Evolutionary conservation across 2,113 vertebrate species (phyloP).

Genomic region (Brachionichthys hirsutus): DNA sequence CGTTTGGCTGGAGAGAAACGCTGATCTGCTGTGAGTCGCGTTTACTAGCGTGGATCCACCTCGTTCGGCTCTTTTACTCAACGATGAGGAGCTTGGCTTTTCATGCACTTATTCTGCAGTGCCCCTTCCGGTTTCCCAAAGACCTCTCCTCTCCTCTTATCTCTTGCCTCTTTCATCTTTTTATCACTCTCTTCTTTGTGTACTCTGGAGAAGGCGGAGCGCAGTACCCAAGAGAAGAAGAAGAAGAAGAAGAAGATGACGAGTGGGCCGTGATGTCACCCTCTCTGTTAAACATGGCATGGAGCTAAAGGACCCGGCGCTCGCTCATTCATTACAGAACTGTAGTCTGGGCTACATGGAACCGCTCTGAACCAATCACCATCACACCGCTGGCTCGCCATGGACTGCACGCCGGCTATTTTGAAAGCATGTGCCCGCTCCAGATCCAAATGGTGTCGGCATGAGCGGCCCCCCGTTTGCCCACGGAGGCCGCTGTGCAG

Average conservation of each 20-base stretch:
- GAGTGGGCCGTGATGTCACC: constrained; percentile 31
- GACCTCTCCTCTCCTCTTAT: constrained; percentile 20
- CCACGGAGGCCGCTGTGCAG: constrained; percentile 22
- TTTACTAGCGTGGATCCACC: constrained; percentile 6
- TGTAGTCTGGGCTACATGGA: constrained; percentile 26
- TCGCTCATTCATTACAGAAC: constrained; percentile 1
- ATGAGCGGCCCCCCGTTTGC: constrained; percentile 4
- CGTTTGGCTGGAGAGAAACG: constrained; percentile 15
- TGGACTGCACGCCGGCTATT: constrained; percentile 67
- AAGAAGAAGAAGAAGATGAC: constrained; percentile 20
- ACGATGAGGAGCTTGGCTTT: neutral
- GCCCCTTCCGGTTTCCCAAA: constrained; percentile 7
- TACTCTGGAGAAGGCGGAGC: constrained; percentile 59
- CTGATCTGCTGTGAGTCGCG: constrained; percentile 31
- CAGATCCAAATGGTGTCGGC: constrained; percentile 46
- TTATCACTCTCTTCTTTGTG: constrained; percentile 56
- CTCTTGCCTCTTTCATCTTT: constrained; percentile 29
- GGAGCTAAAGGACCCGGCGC: neutral
- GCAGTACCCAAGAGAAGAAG: constrained; percentile 25
- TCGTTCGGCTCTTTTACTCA: neutral
- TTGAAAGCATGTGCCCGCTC: constrained; percentile 60
- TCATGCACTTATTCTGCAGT: neutral
- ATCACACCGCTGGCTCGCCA: constrained; percentile 15
- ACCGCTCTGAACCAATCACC: constrained; percentile 40
- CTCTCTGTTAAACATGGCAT: neutral